phyloP scores from a whole-genome alignment of 2,888 invertebrate species.

The Crematogaster levior region DNA sequence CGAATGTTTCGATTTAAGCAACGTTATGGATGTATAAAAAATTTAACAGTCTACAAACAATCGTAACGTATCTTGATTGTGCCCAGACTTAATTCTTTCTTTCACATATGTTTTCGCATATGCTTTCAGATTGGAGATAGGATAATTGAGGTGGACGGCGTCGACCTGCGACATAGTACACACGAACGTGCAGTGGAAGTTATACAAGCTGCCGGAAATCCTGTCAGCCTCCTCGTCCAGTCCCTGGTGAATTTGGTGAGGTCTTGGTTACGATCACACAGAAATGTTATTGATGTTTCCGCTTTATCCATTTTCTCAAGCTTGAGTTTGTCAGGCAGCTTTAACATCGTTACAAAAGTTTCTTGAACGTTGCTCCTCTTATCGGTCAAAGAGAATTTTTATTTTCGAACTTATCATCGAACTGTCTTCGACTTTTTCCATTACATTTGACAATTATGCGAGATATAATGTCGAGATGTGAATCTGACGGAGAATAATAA shows the following conservation, averaged over 20 bases:
- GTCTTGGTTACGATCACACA: conserved; percentile 69
- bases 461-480: neutral
- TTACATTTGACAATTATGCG: neutral
- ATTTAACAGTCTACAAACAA: neutral
- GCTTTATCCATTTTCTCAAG: neutral
- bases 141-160: conserved; percentile 96
- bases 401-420: neutral
- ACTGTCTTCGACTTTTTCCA: neutral
- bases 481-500: neutral
- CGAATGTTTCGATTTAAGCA: neutral
- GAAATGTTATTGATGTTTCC: conserved; percentile 70
- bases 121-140: conserved; percentile 92
- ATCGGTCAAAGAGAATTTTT: neutral
- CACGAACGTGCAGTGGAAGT: conserved; percentile 98
- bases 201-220: conserved; percentile 95
- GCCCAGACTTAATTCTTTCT: conserved; percentile 28
- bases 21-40: neutral
- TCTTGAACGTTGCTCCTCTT: neutral
- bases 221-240: conserved; percentile 96
- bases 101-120: conserved; percentile 55
- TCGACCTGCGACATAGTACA: conserved; percentile 95
- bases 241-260: conserved; percentile 92
- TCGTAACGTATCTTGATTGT: neutral
- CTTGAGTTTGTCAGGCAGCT: neutral
- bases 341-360: neutral